Evolutionary conservation across 2,113 vertebrate species (phyloP), one percentile per base, ranked within the genome.

Genomic region (Coptodon rendalli): DNA sequence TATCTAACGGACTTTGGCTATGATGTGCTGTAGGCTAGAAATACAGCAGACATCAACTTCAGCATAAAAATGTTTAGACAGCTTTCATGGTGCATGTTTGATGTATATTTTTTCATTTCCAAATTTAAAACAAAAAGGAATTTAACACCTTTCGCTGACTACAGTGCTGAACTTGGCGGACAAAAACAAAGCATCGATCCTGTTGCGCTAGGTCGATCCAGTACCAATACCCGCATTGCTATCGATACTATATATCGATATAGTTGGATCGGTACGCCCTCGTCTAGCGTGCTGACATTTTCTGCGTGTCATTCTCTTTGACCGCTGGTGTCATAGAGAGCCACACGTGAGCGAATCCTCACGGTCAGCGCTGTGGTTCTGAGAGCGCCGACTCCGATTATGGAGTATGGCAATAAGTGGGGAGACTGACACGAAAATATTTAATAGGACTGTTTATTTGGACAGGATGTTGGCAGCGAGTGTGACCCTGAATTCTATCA

Each of bases 371-470:
- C 43, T 86, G 92, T 2, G 63, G 91, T 81, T 52, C 38, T 81
- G 50, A 82, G 84, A 61, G 84, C 61, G 89, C 76, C 38, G n/a
- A 76, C 54, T 88, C 68, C n/a, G 66, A 90, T 83, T 31, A 92
- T 85, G 87, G 82, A 88, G 68, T 6, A 38, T 68, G 38, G 88
- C 86, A 87, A 61, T 82, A 91, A 90, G 88, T 92, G 81, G 78
- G 38, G 29, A 78, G 86, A 80, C 45, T 89, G 89, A 89, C 87
- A 81, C 81, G 85, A 93, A 92, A 81, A 90, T 88, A 34, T 90
- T 93, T 89, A 88, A 94, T 80, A 82, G 80, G 81, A 76, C 45
- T 90, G 88, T 91, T 94, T 94, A 93, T 94, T 93, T 91, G 86
- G 54, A 78, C 53, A 86, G 66, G 76, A 89, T 84, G 80, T 93